A percentile compares a stretch with the other conserved stretches of the same genome.
Conservation (phyloP, 2,113 vertebrate species). For the Tachysurus vachellii region DNA sequence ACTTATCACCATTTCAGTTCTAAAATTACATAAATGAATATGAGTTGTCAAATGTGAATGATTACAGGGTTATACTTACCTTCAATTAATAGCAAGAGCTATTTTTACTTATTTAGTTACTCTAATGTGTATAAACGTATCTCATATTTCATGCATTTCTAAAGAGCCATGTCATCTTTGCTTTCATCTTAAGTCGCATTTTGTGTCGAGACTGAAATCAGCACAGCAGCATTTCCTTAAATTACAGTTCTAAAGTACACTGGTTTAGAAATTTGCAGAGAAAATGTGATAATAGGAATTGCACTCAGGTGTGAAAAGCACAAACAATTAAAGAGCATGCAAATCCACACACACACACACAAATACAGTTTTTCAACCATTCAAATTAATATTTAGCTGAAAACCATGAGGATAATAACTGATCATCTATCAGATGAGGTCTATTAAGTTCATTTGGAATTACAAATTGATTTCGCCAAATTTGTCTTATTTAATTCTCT, state of each 20-base stretch:
- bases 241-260: constrained; percentile 13
- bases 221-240: neutral
- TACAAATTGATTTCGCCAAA: neutral
- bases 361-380: neutral
- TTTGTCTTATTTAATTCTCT: neutral
- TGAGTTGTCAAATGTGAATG: neutral
- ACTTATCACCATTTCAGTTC: neutral
- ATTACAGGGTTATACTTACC: neutral
- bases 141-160: constrained; percentile 25
- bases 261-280: constrained; percentile 33
- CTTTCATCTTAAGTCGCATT: neutral
- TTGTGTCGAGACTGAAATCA: neutral
- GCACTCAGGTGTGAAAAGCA: constrained; percentile 42
- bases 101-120: constrained; percentile 26
- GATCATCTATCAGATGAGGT: neutral
- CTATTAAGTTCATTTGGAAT: neutral
- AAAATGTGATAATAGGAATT: constrained; percentile 43
- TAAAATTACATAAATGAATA: neutral
- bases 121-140: constrained; percentile 7
- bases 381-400: neutral
- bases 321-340: constrained; percentile 14
- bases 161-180: constrained; percentile 2
- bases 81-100: neutral
- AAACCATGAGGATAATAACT: neutral
- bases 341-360: neutral